Evolutionary conservation across 1,140 invertebrate species (phyloP).

Genomic region (Onthophagus taurus): DNA sequence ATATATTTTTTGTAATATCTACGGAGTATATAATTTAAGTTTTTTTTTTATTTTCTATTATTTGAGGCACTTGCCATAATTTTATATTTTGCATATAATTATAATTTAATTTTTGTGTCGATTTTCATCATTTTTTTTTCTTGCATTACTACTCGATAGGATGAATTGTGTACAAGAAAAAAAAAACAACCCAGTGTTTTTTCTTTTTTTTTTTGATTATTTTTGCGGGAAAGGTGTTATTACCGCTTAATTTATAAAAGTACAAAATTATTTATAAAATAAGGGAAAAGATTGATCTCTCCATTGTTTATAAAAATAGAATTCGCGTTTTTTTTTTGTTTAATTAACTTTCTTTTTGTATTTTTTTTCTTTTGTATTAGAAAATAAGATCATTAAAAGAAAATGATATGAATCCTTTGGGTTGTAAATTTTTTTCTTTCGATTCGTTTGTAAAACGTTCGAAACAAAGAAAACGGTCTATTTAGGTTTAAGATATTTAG

Average conservation of each 20-base stretch:
- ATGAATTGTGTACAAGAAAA: too few relatives aligned
- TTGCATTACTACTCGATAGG: slow-evolving; percentile 5
- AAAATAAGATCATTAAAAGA: slow-evolving; percentile 11
- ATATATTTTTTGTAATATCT: too few relatives aligned
- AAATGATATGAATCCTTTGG: slow-evolving; percentile 6
- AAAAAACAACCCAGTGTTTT: slow-evolving; percentile 5
- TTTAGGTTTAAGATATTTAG: slow-evolving; percentile 4
- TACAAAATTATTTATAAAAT: slow-evolving; percentile 15
- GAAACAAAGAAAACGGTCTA: slow-evolving; percentile 8
- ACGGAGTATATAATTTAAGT: too few relatives aligned
- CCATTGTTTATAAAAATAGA: too few relatives aligned
- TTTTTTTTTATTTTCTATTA: too few relatives aligned
- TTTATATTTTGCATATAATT: not conserved
- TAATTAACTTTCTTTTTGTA: slow-evolving; percentile 6
- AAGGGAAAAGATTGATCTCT: slow-evolving; percentile 13
- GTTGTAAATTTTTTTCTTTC: too few relatives aligned
- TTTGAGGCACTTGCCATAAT: too few relatives aligned
- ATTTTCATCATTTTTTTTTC: slow-evolving; percentile 6
- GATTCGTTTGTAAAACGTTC: too few relatives aligned
- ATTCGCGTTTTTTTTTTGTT: too few relatives aligned
- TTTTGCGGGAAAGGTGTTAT: too few relatives aligned
- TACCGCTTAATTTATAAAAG: too few relatives aligned
- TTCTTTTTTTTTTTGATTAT: slow-evolving; percentile 2
- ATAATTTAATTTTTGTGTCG: slow-evolving; percentile 7
- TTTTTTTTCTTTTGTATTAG: slow-evolving; percentile 9